Percentiles rank a stretch among this genome's conserved stretches.
Conservation (phyloP, 1,140 invertebrate species). For the Sminthurinus signatus region DNA sequence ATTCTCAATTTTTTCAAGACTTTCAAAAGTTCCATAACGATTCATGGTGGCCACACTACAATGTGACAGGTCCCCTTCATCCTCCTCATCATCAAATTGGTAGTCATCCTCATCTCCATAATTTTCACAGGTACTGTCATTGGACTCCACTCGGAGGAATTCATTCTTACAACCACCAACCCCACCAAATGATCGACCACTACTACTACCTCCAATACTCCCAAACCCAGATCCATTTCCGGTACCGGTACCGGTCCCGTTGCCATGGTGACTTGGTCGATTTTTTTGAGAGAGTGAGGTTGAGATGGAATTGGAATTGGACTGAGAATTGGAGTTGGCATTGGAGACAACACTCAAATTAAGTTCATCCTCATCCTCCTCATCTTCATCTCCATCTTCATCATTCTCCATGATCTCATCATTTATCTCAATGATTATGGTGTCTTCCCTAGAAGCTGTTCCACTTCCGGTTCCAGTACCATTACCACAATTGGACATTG, state of each 20-base stretch:
- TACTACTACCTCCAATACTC: neutral
- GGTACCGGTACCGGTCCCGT: constrained; percentile 2
- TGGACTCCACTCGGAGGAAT: constrained; percentile 31
- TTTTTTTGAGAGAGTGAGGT: too few species aligned
- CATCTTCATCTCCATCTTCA: too few species aligned
- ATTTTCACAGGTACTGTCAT: constrained; percentile 34
- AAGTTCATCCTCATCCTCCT: constrained; percentile 25
- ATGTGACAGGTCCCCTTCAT: constrained; percentile 34
- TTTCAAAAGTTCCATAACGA: constrained; percentile 40
- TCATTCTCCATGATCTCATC: too few species aligned
- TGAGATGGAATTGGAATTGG: too few species aligned
- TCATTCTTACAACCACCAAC: constrained; percentile 1
- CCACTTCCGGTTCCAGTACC: neutral
- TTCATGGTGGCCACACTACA: constrained; percentile 38
- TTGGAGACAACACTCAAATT: too few species aligned
- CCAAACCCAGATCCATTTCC: constrained; percentile 11
- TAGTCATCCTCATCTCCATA: constrained; percentile 39
- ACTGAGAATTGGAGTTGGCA: too few species aligned
- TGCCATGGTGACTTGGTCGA: too few species aligned
- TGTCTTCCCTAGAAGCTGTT: constrained; percentile 7
- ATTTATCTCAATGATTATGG: too few species aligned
- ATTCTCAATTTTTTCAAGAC: constrained; percentile 37
- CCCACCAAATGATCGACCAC: too few species aligned
- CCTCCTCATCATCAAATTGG: constrained; percentile 32
- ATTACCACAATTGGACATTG: neutral